These are phyloP conservation scores for Eolophus roseicapilla DNA, from an alignment of 2,113 vertebrate species.

Conservation along the genomic window DNA sequence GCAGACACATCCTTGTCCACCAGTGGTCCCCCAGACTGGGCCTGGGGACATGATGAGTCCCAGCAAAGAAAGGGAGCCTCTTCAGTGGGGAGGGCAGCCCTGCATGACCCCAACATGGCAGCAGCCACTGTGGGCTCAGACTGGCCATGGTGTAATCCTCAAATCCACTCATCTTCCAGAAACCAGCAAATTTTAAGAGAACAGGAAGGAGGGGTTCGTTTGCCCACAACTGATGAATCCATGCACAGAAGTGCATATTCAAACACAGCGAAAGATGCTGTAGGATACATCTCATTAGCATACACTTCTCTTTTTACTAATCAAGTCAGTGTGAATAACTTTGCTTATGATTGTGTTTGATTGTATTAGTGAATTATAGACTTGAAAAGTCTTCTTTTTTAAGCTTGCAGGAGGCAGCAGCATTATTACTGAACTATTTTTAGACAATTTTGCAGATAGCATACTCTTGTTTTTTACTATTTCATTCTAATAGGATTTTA, in stretches of 20 bases:
- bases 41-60: too few relatives aligned
- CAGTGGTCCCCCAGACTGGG: fast-evolving
- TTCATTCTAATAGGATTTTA: background rate
- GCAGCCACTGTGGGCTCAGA: background rate
- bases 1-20: fast-evolving
- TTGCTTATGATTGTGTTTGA: background rate
- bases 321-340: constrained; percentile 6
- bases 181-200: background rate
- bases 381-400: background rate
- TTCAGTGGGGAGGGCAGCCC: too few relatives aligned
- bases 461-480: background rate
- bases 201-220: background rate
- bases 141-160: background rate
- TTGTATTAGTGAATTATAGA: background rate
- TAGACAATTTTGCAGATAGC: background rate
- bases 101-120: fast-evolving
- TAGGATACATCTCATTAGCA: background rate
- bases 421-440: background rate
- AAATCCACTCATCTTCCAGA: background rate
- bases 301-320: background rate
- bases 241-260: fast-evolving
- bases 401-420: background rate
- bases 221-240: background rate
- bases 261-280: background rate
- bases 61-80: background rate